Evolutionary conservation across 2,888 invertebrate species (phyloP), one percentile per base, ranked within the genome.

Genomic region (Thera britannica): DNA sequence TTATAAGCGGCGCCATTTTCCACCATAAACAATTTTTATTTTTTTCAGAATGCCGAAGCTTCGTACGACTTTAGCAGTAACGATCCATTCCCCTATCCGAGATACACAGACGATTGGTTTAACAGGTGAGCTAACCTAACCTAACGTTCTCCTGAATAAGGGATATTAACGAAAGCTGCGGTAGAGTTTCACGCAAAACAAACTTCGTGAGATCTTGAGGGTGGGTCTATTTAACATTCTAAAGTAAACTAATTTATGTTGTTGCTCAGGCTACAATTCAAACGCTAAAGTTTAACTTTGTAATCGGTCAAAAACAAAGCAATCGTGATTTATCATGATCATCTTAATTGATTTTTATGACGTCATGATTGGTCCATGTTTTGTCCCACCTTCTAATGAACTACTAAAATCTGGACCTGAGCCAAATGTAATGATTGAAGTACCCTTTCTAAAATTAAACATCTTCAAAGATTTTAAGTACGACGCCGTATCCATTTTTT

Each of bases 81-180:
- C 89, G 99, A 99, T 88, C 99, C 99, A 2, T 99, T 96, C 89
- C 99, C 99, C 0, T 99, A 99, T 92, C 99, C 99, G 2, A 95
- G 99, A 77, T 99, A 99, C 90, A 99, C 99, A 0, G 99, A 99
- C 84, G 99, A 99, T 88, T 99, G 99, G 99, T 99, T 99, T 90
- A 99, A 99, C 95, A 99, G 99, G 98, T 99, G 93, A 95, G 59
- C 9, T 4, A 23, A 23, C 9, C 9, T 44, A 44, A 44, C 8
- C 7, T 7, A 9, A 2, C 9, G 2, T 46, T 46, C 44, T 46
- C 6, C 7, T 9, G 7, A 5, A 9, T 12, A 49, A 4, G 23
- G 23, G 23, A 23, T 23, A 23, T 23, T 23, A n/a, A 48, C 11
- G 3, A 48, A 48, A 48, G n/a, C 2, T 48, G 11, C 2, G 5